phyloP scores from a whole-genome alignment of 2,888 invertebrate genomes.

The Hermaeophaga mercurialis region DNA sequence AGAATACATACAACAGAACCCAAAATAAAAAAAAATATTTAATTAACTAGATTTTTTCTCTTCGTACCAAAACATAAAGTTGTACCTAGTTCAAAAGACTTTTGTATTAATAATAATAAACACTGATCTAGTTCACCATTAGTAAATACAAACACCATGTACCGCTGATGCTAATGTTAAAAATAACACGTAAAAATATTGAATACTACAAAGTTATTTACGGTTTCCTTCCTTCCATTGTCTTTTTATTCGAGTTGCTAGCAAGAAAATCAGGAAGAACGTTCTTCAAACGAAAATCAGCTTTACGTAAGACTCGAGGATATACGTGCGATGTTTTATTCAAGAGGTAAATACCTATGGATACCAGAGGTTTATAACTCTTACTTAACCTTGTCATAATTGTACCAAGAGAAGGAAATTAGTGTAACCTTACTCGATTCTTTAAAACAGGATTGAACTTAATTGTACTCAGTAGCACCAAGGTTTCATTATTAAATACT shows the following conservation, averaged over 20 bases:
- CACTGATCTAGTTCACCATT: too few relatives aligned
- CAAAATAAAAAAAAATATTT: too few relatives aligned
- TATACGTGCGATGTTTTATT: constrained; percentile 3
- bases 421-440: background rate
- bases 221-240: constrained; percentile 21
- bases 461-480: background rate
- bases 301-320: constrained; percentile 1
- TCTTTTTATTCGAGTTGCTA: constrained; percentile 3
- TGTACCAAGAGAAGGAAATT: background rate
- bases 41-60: too few relatives aligned
- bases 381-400: constrained; percentile 11
- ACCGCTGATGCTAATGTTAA: too few relatives aligned
- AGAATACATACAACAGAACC: too few relatives aligned
- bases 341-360: background rate
- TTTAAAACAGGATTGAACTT: background rate
- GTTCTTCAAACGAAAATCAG: constrained; percentile 1
- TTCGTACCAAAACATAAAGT: too few relatives aligned
- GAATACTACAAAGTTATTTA: too few relatives aligned
- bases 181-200: too few relatives aligned
- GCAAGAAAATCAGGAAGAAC: constrained; percentile 17
- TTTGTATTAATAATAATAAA: too few relatives aligned
- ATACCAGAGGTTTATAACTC: background rate
- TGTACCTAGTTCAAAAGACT: too few relatives aligned
- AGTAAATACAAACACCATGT: too few relatives aligned
- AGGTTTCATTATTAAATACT: too few relatives aligned